A percentile compares a stretch with the other conserved stretches of the same genome.
Conservation (phyloP, 2,797 vertebrate genomes). For the Sebastiscus albofasciatus region DNA sequence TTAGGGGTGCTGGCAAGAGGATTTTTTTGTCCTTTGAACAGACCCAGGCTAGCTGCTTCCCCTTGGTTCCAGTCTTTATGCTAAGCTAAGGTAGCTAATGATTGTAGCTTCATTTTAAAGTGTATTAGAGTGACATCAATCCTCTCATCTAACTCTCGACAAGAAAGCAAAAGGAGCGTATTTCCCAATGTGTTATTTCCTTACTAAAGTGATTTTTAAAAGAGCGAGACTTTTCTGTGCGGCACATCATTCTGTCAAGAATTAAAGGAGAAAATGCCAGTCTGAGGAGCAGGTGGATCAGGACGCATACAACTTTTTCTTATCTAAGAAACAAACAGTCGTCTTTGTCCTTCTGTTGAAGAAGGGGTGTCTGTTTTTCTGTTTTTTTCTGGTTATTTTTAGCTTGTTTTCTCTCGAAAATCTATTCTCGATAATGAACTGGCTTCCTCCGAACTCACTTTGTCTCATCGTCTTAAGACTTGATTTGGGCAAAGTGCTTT, state of each 20-base stretch:
- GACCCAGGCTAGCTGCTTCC: background rate
- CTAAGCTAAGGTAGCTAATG: background rate
- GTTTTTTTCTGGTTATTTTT: constrained; percentile 7
- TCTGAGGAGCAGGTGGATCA: background rate
- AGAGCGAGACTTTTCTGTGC: background rate
- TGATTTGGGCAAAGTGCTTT: constrained; percentile 32
- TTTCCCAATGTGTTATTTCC: background rate
- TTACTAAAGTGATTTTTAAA: background rate
- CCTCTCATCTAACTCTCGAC: background rate
- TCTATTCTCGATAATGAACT: background rate
- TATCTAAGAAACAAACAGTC: background rate
- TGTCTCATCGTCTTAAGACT: constrained; percentile 11
- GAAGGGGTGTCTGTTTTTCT: background rate
- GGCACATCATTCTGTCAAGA: background rate
- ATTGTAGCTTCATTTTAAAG: background rate
- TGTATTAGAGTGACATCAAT: background rate
- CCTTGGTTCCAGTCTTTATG: background rate
- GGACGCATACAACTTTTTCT: background rate
- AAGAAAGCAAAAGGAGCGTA: background rate
- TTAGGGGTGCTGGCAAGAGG: too few relatives aligned
- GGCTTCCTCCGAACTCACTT: constrained; percentile 12
- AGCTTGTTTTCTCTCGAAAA: background rate
- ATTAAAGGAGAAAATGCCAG: background rate
- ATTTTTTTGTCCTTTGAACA: background rate
- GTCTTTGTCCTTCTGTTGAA: background rate